phyloP scores from a whole-genome alignment of 1,140 invertebrate species.

The Parapsyche elsis region DNA sequence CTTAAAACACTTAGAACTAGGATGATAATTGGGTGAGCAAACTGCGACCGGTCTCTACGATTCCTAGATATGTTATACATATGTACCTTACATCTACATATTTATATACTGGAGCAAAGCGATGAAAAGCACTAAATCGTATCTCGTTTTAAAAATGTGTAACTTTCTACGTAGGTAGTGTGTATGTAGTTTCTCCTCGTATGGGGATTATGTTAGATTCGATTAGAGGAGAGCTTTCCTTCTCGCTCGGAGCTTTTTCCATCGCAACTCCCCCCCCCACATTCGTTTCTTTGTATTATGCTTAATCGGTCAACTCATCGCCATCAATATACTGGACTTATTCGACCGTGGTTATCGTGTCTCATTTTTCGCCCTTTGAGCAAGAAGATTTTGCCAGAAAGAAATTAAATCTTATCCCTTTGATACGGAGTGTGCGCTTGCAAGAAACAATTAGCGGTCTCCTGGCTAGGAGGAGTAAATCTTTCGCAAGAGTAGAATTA shows the following conservation, averaged over 20 bases:
- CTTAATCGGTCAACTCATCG: conserved; percentile 51
- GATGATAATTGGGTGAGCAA: conserved; percentile 36
- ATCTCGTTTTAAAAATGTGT: too few relatives aligned
- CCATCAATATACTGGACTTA: conserved; percentile 41
- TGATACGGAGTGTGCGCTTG: conserved; percentile 32
- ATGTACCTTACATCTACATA: too few relatives aligned
- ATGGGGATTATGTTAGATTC: conserved; percentile 36
- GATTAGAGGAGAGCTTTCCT: conserved; percentile 28
- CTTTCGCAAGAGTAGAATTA: too few relatives aligned
- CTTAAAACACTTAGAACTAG: conserved; percentile 37
- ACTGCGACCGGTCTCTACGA: too few relatives aligned
- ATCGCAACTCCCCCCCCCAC: neutral
- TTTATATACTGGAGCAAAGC: too few relatives aligned
- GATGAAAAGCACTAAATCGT: too few relatives aligned
- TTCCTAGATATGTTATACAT: too few relatives aligned
- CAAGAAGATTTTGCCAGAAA: conserved; percentile 42
- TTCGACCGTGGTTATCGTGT: conserved; percentile 44
- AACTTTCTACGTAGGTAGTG: neutral
- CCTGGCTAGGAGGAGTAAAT: too few relatives aligned
- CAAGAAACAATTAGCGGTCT: conserved; percentile 46
- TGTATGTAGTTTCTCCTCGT: neutral
- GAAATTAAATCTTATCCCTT: conserved; percentile 54
- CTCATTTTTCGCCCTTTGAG: conserved; percentile 50
- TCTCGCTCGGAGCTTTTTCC: neutral
- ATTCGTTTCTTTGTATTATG: conserved; percentile 37